Evolutionary conservation across 2,888 invertebrate species (phyloP), one percentile per base, ranked within the genome.

Genomic region (Ferdinandea cuprea): DNA sequence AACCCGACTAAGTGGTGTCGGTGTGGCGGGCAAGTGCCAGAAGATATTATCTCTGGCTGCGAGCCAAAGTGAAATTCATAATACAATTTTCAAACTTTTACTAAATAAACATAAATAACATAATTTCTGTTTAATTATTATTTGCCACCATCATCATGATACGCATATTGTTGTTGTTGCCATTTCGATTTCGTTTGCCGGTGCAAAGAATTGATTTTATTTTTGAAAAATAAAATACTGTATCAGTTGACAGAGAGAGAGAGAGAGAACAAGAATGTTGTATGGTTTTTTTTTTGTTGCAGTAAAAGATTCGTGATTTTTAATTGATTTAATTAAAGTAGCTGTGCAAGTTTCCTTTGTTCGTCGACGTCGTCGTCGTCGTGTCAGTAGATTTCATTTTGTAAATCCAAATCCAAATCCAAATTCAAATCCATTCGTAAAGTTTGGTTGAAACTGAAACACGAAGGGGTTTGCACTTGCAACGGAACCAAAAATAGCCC

Each of bases 301-400:
- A 44, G 15, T 11, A 25, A 46, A 35, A 69, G 19, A 48, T 71
- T 71, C 58, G 69, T 84, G 69, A 59, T 73, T 79, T 79, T 69
- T 73, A 84, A 79, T 84, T 84, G 79, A 84, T 79, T 84, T 84
- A 84, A 79, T 84, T 84, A 84, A 72, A 83, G 40, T 78, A 77
- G 15, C 54, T 79, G n/a, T n/a, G 66, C 44, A 59, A 65, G 65
- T 66, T 76, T 68, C 30, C 59, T 78, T 78, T 69, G 79, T 78
- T 52, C 46, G 25, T 63, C 50, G 17, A 46, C 40, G 28, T 25
- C 61, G 6, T 42, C n/a, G 25, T 13, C 9, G n/a, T 68, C n/a
- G n/a, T 13, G 19, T 8, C 13, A 13, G 15, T 42, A 28, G 58
- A 46, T 32, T 50, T 46, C 48, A 28, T 78, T 71, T 66, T 77